Conservation (phyloP, 2,113 vertebrate genomes). For the Odocoileus virginianus region DNA sequence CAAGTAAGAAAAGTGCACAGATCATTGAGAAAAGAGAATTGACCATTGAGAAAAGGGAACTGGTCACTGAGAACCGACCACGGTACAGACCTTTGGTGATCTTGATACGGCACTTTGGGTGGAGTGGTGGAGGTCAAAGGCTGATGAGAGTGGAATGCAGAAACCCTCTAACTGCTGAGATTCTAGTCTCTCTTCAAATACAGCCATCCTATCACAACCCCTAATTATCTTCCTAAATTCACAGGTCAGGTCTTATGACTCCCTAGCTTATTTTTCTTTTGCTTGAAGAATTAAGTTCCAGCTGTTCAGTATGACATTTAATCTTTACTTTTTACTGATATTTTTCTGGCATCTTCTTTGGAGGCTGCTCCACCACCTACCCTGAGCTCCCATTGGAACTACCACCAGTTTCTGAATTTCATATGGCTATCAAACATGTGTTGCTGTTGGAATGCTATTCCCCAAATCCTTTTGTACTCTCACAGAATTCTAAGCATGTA, state of each 20-base stretch:
- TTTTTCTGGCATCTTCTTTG: neutral
- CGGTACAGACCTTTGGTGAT: neutral
- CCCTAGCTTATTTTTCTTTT: neutral
- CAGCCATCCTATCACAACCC: neutral
- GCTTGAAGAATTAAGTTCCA: neutral
- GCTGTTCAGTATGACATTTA: neutral
- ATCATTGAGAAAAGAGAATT: neutral
- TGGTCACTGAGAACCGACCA: neutral
- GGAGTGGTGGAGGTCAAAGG: neutral
- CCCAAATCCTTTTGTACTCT: neutral
- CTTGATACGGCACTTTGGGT: neutral
- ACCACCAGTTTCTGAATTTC: neutral
- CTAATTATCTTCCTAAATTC: neutral
- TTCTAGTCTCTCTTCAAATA: neutral
- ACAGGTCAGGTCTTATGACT: neutral
- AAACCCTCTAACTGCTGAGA: neutral
- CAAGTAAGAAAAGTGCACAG: neutral
- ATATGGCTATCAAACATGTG: neutral
- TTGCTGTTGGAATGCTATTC: neutral
- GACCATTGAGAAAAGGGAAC: neutral
- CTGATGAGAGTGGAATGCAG: neutral
- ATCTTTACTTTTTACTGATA: neutral
- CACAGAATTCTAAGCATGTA: neutral
- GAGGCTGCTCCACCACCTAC: neutral
- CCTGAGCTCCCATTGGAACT: neutral